Base-by-base conservation (phyloP, 92 coral and sea anemone genomes). In the Actinernus sp. region DNA sequence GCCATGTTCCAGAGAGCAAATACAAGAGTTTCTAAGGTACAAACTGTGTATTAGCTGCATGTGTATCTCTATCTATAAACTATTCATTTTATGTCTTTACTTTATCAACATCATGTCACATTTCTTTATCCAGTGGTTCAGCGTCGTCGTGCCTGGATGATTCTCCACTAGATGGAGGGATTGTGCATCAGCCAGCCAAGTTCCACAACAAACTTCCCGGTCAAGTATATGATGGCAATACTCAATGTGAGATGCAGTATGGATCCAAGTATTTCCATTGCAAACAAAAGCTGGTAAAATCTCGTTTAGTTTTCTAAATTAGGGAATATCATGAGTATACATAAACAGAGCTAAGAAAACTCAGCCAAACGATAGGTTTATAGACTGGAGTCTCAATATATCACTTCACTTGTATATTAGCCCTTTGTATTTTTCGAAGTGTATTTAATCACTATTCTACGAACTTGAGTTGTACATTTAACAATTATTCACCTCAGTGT, bases 141-240 rank as follows among this genome's bases (percentile, higher is more conserved):
- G 55, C 50, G 1, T 90, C 98, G n/a, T 75, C 68, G 1, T 94
- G 98, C 47, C 71, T 94, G 26, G 87, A 84, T 68, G 88, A 94
- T 59, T 61, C 67, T 21, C 90, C 98, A 1, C 74, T 25, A 14
- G 52, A 31, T 29, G 44, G 22, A 30, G 58, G 57, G 19, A 63
- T 62, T 20, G 38, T 80, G 2, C 72, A 54, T 13, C 67, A 69
- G 31, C 97, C 98, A 29, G 62, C 64, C 31, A 55, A 69, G 37
- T 83, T 79, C 65, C 79, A 65, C 58, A 76, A 68, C 17, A 90
- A 80, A 24, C 82, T 87, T 3, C 98, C 98, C 2, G 98, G 98
- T 13, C 85, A 94, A 41, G 76, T 94, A 13, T 65, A 55, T 49
- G 78, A 94, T 36, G 98, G 73, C 16, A 68, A 74, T 26, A 63